Evolutionary conservation across 2,797 vertebrate species (phyloP), one percentile per base, ranked within the genome.

Genomic region (Meriones psammophilus): DNA sequence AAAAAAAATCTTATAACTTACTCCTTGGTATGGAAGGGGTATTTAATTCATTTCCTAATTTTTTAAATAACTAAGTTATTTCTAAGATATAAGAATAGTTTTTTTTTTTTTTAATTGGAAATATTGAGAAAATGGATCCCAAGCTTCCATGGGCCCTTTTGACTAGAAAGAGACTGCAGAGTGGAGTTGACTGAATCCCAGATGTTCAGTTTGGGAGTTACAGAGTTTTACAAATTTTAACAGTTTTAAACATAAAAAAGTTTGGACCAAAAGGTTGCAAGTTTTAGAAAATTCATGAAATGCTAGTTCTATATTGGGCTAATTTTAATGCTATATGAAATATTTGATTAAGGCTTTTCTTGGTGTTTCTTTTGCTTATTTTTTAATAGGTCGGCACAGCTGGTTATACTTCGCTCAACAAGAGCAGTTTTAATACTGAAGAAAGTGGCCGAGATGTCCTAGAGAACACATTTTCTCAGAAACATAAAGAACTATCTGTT

Each of bases 401-500:
- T 81, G 77, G 20, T 85, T 86, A n/a, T 97, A 80, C 85, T 13
- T 62, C 3, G 36, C 71, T 84, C 20, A 76, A 74, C 78, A 96
- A 86, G 22, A 97, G 30, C 71, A 81, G 58, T 68, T 93, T 50
- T 96, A 68, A 91, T 87, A 12, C 83, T 3, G 80, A 93, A n/a
- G 97, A 96, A 90, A 68, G n/a, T 66, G 94, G n/a, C 60, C 97
- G 74, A 0, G 96, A 78, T 76, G 42, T 95, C 83, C 78, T 95
- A 54, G 98, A 97, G 28, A 96, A 93, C 83, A 90, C 98, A 54
- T 78, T 98, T 92, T 96, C 94, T 74, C 97, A 98, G 96, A 98
- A 98, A 39, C 98, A 98, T 80, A 98, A 97, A 39, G 98, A 98
- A 24, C 92, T 99, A 64, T 98, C 98, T 0, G 76, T 98, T 94